Conservation (phyloP, 92 coral and sea anemone genomes). For the Isaurus tuberculatus region DNA sequence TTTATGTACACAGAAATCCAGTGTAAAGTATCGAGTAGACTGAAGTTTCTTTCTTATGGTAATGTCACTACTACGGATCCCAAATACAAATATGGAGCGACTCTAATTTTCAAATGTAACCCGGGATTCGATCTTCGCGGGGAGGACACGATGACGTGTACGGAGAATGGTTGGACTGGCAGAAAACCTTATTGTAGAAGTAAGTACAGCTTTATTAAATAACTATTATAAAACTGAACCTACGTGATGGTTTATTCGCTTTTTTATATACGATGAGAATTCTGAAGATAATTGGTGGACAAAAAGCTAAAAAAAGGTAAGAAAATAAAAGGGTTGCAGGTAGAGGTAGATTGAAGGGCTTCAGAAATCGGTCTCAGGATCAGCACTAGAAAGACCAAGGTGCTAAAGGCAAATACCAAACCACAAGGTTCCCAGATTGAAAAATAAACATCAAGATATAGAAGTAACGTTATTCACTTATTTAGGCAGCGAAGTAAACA, state of each 20-base stretch:
- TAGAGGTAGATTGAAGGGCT: too few relatives aligned
- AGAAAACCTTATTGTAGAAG: conserved; percentile 73
- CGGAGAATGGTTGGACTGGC: conserved; percentile 48
- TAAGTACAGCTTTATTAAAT: conserved; percentile 25
- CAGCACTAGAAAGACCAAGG: too few relatives aligned
- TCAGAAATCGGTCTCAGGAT: too few relatives aligned
- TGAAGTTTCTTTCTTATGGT: conserved; percentile 56
- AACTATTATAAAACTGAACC: background rate
- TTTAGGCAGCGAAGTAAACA: too few relatives aligned
- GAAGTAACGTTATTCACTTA: too few relatives aligned
- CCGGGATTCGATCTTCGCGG: conserved; percentile 77
- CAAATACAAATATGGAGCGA: conserved; percentile 64
- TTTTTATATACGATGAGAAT: too few relatives aligned
- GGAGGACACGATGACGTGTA: conserved; percentile 68
- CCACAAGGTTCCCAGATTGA: too few relatives aligned
- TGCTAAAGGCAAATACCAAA: too few relatives aligned
- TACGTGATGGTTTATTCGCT: background rate
- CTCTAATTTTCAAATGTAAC: conserved; percentile 75
- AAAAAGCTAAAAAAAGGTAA: too few relatives aligned
- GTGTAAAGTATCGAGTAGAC: conserved; percentile 29
- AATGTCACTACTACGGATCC: conserved; percentile 78
- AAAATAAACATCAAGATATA: too few relatives aligned
- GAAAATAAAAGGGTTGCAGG: too few relatives aligned
- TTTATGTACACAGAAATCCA: conserved; percentile 37
- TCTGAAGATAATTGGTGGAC: too few relatives aligned